A percentile compares a stretch with the other conserved stretches of the same genome.
Evolutionary conservation across 2,113 vertebrate genomes (phyloP).

Genomic region (Forbesichthys agassizii): DNA sequence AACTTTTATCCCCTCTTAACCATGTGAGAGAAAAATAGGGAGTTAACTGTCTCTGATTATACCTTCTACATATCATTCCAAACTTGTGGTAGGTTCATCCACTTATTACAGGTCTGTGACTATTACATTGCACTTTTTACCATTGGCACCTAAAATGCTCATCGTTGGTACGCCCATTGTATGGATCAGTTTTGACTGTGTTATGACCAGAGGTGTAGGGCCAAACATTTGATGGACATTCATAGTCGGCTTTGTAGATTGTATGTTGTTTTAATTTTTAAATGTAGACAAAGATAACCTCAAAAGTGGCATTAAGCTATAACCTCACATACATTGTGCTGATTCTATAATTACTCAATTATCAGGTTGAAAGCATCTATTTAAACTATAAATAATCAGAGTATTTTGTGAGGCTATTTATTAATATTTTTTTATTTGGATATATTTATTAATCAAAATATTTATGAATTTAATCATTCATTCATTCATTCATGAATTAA

Average conservation of each 20-base stretch:
- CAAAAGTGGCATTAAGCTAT: constrained; percentile 58
- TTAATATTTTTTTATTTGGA: constrained; percentile 58
- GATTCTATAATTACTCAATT: constrained; percentile 43
- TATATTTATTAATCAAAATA: constrained; percentile 63
- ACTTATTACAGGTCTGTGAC: constrained; percentile 2
- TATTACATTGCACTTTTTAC: constrained; percentile 67
- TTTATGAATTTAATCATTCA: constrained; percentile 33
- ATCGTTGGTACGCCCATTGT: constrained; percentile 21
- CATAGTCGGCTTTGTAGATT: constrained; percentile 31
- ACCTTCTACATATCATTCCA: constrained; percentile 39
- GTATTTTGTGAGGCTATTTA: constrained; percentile 43
- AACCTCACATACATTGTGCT: constrained; percentile 53
- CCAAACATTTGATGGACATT: constrained; percentile 45
- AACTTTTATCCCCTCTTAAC: constrained; percentile 36
- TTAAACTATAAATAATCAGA: constrained; percentile 35
- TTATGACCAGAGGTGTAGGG: constrained; percentile 54
- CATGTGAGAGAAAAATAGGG: constrained; percentile 49
- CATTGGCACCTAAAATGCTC: constrained; percentile 30
- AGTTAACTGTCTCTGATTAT: constrained; percentile 53
- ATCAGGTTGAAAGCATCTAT: constrained; percentile 47
- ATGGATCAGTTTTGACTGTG: constrained; percentile 25
- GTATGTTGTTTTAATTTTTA: constrained; percentile 31
- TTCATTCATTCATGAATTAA: constrained; percentile 40
- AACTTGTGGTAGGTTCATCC: constrained; percentile 27
- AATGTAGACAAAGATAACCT: constrained; percentile 47